phyloP scores from a whole-genome alignment of 1,140 invertebrate species.

The Epicauta chinensis region DNA sequence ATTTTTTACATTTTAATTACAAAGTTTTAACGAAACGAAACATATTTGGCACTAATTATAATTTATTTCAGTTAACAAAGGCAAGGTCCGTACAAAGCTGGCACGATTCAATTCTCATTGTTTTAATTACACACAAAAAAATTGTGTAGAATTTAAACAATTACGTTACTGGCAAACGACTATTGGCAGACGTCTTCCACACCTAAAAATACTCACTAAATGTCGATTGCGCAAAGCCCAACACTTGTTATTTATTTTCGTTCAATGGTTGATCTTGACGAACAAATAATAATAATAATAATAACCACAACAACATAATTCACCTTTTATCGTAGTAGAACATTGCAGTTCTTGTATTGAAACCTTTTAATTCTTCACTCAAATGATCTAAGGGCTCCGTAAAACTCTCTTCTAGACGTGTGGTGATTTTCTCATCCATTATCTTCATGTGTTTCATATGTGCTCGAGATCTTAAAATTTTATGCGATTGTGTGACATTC shows the following conservation, averaged over 20 bases:
- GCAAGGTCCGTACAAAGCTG: neutral
- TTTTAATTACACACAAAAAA: too few species aligned
- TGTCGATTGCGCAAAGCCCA: too few species aligned
- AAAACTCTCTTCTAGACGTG: constrained; percentile 48
- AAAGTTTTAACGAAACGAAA: too few species aligned
- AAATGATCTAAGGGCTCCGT: constrained; percentile 49
- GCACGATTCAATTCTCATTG: neutral
- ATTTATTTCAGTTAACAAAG: too few species aligned
- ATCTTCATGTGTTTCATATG: constrained; percentile 42
- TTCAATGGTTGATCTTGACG: too few species aligned
- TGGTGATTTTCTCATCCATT: constrained; percentile 43
- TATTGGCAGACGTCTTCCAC: too few species aligned
- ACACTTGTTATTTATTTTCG: too few species aligned
- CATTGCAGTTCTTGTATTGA: constrained; percentile 53
- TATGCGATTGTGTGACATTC: neutral
- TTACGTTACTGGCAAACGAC: too few species aligned
- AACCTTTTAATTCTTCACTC: constrained; percentile 55
- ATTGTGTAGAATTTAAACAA: too few species aligned
- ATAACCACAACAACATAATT: neutral
- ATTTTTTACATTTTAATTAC: constrained; percentile 10
- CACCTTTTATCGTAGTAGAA: constrained; percentile 62
- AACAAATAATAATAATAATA: too few species aligned
- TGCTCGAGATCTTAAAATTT: constrained; percentile 20
- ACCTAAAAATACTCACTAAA: too few species aligned
- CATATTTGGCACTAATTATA: too few species aligned